Evolutionary conservation across 2,113 vertebrate species (phyloP), one percentile per base, ranked within the genome.

Genomic region (Aegotheles bennettii): DNA sequence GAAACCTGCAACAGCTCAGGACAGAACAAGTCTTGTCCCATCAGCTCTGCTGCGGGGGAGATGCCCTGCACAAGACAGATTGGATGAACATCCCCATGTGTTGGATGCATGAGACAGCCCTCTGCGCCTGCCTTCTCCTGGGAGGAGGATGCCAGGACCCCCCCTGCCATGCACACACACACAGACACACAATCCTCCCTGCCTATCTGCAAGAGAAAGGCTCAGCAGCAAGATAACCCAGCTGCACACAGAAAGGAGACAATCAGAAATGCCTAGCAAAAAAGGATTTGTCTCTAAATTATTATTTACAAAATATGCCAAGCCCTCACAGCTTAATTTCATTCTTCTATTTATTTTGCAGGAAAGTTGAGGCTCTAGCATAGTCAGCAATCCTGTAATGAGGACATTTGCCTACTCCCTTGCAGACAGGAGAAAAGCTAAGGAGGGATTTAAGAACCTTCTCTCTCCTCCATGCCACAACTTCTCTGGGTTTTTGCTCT

Each of bases 171-270:
- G 23, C 28, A 29, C 36, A 1, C 31, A 10, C 42, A 9, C 4
- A 2, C 36, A 6, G 33, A 5, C 6, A 1, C 16, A 10, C 13
- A 4, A n/a, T n/a, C n/a, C n/a, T 20, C 6, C 25, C 7, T 3
- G 3, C 15, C 43, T 36, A 8, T 21, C 38, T 50, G 48, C 28
- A 23, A 29, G 43, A 63, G 51, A 53, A 33, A 15, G 23, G 43
- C 81, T 82, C 65, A 53, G 79, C 77, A 64, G 64, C 1, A 1
- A 38, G 29, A 42, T 15, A 33, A 20, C 35, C 12, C 81, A 53
- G 89, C 74, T 87, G 89, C 17, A 43, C 23, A 11, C 13, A 20
- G 50, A 16, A 10, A 70, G 71, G 43, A 47, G n/a, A 38, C 57
- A 33, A 43, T 38, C 9, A 61, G 64, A 71, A 48, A 51, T 6